Conservation (phyloP, 2,888 invertebrate genomes). For the Caenorhabditis auriculariae region DNA sequence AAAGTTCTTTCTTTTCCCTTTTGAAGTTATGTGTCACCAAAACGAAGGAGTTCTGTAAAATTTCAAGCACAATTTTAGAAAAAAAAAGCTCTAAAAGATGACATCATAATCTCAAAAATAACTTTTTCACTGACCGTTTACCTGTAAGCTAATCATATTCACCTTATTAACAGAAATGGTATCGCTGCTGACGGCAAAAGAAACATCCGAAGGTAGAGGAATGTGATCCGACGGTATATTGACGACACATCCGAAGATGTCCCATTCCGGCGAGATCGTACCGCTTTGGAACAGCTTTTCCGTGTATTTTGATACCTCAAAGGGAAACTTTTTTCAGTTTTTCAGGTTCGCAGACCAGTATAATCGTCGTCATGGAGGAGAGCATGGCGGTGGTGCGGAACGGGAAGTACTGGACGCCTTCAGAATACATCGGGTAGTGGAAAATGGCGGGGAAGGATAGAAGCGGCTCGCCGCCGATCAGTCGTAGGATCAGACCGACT, state of each 20-base stretch:
- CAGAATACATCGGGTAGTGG: constrained; percentile 77
- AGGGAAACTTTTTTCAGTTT: not conserved
- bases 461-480: constrained; percentile 84
- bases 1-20: no score
- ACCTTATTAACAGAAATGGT: constrained; percentile 47
- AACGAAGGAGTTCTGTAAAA: no score
- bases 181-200: constrained; percentile 52
- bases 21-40: no score
- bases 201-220: constrained; percentile 57
- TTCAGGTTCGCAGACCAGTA: not conserved
- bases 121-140: not conserved
- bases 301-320: constrained; percentile 42
- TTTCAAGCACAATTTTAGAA: no score
- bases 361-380: constrained; percentile 75
- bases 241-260: constrained; percentile 59
- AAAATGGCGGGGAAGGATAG: constrained; percentile 81
- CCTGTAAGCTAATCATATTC: constrained; percentile 1
- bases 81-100: no score
- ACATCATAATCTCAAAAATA: not conserved
- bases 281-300: constrained; percentile 52
- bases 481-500: constrained; percentile 69
- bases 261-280: constrained; percentile 51
- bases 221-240: constrained; percentile 59
- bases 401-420: constrained; percentile 82
- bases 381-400: constrained; percentile 94